These are phyloP conservation scores for Archips xylosteana DNA, from an alignment of 2,888 invertebrate species.

Conservation along the genomic window DNA sequence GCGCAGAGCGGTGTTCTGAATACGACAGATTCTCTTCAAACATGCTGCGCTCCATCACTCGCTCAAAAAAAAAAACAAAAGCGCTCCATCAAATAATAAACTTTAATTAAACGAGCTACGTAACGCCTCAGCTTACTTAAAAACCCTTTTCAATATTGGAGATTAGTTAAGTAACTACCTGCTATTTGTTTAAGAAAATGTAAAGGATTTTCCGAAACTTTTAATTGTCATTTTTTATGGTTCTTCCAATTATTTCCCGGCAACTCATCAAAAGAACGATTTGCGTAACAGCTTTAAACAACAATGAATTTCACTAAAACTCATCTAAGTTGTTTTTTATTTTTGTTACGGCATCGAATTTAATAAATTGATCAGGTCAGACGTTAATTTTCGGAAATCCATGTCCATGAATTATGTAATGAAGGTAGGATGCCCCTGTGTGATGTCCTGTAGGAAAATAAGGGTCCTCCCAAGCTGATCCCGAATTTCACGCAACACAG, in stretches of 20 bases:
- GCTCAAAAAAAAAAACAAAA: no score
- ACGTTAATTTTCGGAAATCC: no score
- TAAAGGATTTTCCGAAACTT: constrained; percentile 15
- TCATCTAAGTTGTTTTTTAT: not conserved
- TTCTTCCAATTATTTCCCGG: not conserved
- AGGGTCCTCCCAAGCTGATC: no score
- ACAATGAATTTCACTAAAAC: constrained; percentile 4
- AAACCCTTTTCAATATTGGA: not conserved
- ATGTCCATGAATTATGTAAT: no score
- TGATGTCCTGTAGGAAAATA: no score
- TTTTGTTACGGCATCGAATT: no score
- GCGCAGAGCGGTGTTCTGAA: no score
- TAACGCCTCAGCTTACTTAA: not conserved
- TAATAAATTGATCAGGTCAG: no score
- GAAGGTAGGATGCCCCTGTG: no score
- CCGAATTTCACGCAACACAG: no score
- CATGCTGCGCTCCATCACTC: no score
- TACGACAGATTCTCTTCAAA: no score
- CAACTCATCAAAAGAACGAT: constrained; percentile 23
- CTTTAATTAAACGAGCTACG: not conserved
- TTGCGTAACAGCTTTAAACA: constrained; percentile 7
- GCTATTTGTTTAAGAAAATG: constrained; percentile 1
- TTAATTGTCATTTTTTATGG: constrained; percentile 22
- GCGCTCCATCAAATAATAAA: not conserved
- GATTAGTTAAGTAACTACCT: not conserved